Evolutionary conservation across 2,888 invertebrate genomes (phyloP).

Genomic region (Nyleta sp.): DNA sequence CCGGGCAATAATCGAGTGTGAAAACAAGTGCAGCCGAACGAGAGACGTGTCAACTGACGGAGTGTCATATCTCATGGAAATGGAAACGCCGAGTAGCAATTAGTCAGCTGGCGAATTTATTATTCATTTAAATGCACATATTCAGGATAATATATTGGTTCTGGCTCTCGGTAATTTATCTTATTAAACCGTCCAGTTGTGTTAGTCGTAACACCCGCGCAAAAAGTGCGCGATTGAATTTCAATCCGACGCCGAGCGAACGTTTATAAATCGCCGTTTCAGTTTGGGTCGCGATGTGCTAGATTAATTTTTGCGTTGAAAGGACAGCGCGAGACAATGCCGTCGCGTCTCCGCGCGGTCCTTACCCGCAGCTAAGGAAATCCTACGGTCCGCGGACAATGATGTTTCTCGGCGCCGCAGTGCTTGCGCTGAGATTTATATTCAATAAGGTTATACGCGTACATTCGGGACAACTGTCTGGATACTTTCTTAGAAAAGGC

Average conservation of each 20-base stretch:
- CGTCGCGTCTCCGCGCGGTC: constrained; percentile 29
- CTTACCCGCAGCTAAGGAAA: constrained; percentile 42
- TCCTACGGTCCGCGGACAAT: constrained; percentile 33
- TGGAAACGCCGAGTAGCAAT: constrained; percentile 33
- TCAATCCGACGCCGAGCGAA: too few species aligned
- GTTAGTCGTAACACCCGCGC: too few species aligned
- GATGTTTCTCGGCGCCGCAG: constrained; percentile 46
- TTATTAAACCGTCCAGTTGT: too few species aligned
- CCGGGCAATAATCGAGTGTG: too few species aligned
- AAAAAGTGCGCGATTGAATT: too few species aligned
- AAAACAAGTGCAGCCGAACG: too few species aligned
- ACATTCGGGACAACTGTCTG: constrained; percentile 46
- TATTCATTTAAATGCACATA: constrained; percentile 23
- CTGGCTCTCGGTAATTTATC: constrained; percentile 17
- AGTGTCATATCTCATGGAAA: constrained; percentile 23
- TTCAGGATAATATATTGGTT: constrained; percentile 7
- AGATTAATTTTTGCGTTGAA: constrained; percentile 43
- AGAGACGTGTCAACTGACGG: constrained; percentile 13
- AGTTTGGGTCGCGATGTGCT: constrained; percentile 3
- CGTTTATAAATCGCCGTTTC: not conserved
- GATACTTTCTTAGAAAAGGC: constrained; percentile 24
- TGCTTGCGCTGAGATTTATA: constrained; percentile 48
- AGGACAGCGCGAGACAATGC: constrained; percentile 29
- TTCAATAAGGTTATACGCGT: constrained; percentile 55
- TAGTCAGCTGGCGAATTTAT: constrained; percentile 28